Conservation (phyloP, 35 echinoderm and acorn worm species). For the Lytechinus pictus region DNA sequence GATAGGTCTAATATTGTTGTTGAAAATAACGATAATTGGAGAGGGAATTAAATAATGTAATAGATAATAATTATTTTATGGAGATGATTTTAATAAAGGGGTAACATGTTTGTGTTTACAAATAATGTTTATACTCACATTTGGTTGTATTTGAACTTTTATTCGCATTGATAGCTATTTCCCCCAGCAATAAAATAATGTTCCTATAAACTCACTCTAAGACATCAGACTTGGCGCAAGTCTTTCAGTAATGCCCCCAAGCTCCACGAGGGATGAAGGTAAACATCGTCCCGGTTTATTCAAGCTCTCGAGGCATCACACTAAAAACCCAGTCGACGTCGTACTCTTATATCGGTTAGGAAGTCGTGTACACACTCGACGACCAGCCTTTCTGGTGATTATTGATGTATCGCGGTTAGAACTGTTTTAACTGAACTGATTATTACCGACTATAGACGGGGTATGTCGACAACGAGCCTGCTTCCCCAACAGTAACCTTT, state of each 20-base stretch:
- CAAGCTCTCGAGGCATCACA: not conserved
- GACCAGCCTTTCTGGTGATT: not conserved
- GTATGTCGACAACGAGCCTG: constrained; percentile 21
- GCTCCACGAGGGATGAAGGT: constrained; percentile 18
- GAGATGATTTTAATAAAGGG: too few relatives aligned
- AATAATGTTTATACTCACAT: too few relatives aligned
- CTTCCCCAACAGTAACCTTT: constrained; percentile 7
- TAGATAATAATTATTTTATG: too few relatives aligned
- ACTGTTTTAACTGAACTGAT: constrained; percentile 37
- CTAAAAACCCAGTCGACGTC: not conserved
- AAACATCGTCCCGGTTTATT: not conserved
- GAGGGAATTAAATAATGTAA: too few relatives aligned
- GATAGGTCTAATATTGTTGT: too few relatives aligned
- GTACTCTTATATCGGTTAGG: constrained; percentile 24
- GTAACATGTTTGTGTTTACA: too few relatives aligned
- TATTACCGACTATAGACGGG: constrained; percentile 24
- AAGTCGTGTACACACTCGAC: constrained; percentile 4
- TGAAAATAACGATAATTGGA: too few relatives aligned
- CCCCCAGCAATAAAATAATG: not conserved
- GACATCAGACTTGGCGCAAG: not conserved
- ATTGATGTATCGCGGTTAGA: constrained; percentile 41
- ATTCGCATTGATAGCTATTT: not conserved
- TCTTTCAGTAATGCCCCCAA: not conserved
- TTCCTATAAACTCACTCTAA: not conserved
- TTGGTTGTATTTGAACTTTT: not conserved